phyloP scores from a whole-genome alignment of 2,888 invertebrate genomes.

The Cryptocephalus primarius region DNA sequence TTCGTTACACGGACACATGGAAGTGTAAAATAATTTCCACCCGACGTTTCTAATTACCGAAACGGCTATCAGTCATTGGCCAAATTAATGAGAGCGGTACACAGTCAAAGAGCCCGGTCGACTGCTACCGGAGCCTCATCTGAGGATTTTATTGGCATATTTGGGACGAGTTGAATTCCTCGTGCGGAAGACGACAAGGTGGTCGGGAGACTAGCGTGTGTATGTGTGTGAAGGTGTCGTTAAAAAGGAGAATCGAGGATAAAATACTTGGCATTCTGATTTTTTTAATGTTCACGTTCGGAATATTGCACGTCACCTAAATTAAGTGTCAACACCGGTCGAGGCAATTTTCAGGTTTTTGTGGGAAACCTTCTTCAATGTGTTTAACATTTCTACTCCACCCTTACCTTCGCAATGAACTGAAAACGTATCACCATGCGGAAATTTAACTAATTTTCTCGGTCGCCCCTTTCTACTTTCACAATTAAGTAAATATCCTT shows the following conservation, averaged over 20 bases:
- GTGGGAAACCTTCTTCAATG: constrained; percentile 19
- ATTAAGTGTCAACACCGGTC: constrained; percentile 11
- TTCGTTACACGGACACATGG: constrained; percentile 23
- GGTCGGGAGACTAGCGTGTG: constrained; percentile 14
- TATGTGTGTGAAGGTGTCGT: constrained; percentile 16
- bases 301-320: constrained; percentile 14
- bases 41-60: constrained; percentile 23
- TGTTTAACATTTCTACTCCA: constrained; percentile 3
- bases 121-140: constrained; percentile 26
- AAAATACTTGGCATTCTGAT: constrained; percentile 17
- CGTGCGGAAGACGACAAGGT: constrained; percentile 21
- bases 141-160: constrained; percentile 28
- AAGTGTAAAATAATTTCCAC: constrained; percentile 26
- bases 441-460: too few relatives aligned
- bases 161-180: constrained; percentile 24
- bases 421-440: too few relatives aligned
- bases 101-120: constrained; percentile 24
- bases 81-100: constrained; percentile 23
- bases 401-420: too few relatives aligned
- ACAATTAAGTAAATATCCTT: too few relatives aligned
- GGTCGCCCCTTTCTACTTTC: too few relatives aligned
- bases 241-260: constrained; percentile 19
- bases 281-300: constrained; percentile 7
- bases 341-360: constrained; percentile 13
- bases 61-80: constrained; percentile 21